Evolutionary conservation across 2,113 vertebrate species (phyloP), one percentile per base, ranked within the genome.

Genomic region (Garra rufa): DNA sequence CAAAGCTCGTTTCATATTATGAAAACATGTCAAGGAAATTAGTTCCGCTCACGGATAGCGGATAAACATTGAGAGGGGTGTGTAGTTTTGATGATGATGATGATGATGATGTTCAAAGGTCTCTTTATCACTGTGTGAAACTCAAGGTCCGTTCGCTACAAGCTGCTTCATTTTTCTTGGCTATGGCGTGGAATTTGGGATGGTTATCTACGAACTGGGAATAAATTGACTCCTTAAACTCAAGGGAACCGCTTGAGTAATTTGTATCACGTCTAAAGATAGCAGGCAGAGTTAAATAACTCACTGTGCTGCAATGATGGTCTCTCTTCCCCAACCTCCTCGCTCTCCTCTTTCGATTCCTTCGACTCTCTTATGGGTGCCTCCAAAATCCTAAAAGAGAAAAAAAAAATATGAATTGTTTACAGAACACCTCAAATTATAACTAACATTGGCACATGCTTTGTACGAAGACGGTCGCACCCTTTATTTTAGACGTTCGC

Each of bases 261-360:
- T 74, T 81, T 69, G 43, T 63, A 76, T 71, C 71, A 38, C n/a
- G 71, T 61, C 79, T 44, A 78, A 28, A 75, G 52, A 63, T 59
- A 61, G 38, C 67, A 46, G 14, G 73, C n/a, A 78, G 63, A 77
- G 34, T 55, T 70, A 44, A 57, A 91, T 91, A 90, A 91, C 89
- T 91, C 73, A 50, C 73, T 75, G 65, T 83, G 89, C 86, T 41
- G 83, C 87, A 87, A 91, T 34, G 77, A 90, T 34, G 71, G 88
- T 90, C 85, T 89, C 90, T 91, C 89, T 89, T 91, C 90, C 90
- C 89, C 85, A 63, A 11, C 71, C 73, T 88, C 84, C 86, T 89
- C 85, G 89, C 90, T 83, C 90, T 55, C 89, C 82, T 83, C 76
- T 52, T 43, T 82, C 88, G 82, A 79, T 86, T 85, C 85, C 76